These are phyloP conservation scores for Drosophila infuscata DNA, from an alignment of 2,888 invertebrate species.

Conservation along the genomic window DNA sequence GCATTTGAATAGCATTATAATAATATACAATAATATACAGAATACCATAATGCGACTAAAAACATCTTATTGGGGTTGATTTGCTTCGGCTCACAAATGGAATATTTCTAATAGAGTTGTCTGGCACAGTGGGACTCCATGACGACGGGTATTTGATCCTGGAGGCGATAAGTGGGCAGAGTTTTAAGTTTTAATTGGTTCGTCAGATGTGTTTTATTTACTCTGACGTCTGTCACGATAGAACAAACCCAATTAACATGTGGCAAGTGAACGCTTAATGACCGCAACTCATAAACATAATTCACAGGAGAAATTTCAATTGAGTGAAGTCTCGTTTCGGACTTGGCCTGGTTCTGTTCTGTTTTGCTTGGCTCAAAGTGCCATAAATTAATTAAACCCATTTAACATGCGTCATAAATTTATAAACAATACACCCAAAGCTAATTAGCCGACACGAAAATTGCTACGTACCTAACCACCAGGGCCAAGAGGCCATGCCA, in stretches of 20 bases:
- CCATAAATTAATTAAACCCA: constrained; percentile 81
- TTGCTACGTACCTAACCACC: constrained; percentile 61
- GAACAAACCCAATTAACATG: constrained; percentile 45
- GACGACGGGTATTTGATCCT: constrained; percentile 56
- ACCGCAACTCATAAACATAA: constrained; percentile 59
- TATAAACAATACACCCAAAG: constrained; percentile 81
- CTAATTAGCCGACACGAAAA: constrained; percentile 80
- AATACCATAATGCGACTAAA: constrained; percentile 13
- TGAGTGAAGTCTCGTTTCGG: too few species aligned
- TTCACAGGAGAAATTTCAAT: constrained; percentile 72
- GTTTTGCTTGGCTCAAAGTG: constrained; percentile 51
- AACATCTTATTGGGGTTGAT: constrained; percentile 46
- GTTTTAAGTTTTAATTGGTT: constrained; percentile 64
- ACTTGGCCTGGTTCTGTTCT: constrained; percentile 20
- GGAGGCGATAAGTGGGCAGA: constrained; percentile 49
- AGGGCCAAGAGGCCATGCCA: constrained; percentile 26
- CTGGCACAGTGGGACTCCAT: constrained; percentile 55
- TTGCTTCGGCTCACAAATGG: constrained; percentile 1
- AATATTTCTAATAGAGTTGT: constrained; percentile 62
- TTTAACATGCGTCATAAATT: constrained; percentile 82
- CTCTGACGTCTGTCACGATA: constrained; percentile 6
- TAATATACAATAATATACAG: constrained; percentile 20
- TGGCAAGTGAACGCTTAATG: constrained; percentile 33
- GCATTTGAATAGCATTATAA: constrained; percentile 65
- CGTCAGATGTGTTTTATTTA: constrained; percentile 16